These are phyloP conservation scores for Macropus fuliginosus DNA, from an alignment of 2,797 vertebrate species.

Conservation along the genomic window DNA sequence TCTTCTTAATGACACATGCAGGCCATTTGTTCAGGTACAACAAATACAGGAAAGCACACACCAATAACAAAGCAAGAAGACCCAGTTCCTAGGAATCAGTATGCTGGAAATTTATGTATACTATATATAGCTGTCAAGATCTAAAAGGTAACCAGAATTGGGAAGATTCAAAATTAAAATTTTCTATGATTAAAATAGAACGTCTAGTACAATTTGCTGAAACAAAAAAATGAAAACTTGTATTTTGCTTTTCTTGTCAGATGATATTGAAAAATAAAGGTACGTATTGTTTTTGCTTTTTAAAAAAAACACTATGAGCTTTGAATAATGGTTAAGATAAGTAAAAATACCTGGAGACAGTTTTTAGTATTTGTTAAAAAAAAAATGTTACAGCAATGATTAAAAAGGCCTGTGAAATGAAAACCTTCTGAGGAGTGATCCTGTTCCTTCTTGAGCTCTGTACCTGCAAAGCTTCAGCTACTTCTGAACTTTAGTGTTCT, in stretches of 20 bases:
- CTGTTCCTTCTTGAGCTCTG: too few relatives aligned
- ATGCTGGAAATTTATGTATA: constrained; percentile 39
- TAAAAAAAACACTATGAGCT: not conserved
- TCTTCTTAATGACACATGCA: constrained; percentile 52
- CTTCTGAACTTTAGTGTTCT: too few relatives aligned
- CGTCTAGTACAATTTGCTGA: constrained; percentile 15
- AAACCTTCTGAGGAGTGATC: not conserved
- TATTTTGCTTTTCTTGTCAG: constrained; percentile 34
- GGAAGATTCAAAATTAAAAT: constrained; percentile 38
- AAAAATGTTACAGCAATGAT: not conserved
- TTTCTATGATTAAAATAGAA: constrained; percentile 56
- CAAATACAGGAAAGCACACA: constrained; percentile 36
- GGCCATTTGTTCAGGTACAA: not conserved
- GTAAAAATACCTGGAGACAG: not conserved
- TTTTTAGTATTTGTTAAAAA: not conserved
- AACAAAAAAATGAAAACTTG: constrained; percentile 14
- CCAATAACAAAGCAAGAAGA: constrained; percentile 19
- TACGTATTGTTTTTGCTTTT: not conserved
- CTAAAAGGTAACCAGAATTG: constrained; percentile 49
- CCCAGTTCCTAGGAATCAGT: constrained; percentile 34
- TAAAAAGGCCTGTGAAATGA: not conserved
- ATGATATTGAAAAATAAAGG: not conserved
- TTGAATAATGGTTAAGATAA: not conserved
- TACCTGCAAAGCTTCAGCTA: too few relatives aligned
- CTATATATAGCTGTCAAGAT: constrained; percentile 39